Evolutionary conservation across 2,797 vertebrate genomes (phyloP), one percentile per base, ranked within the genome.

Genomic region (Miichthys miiuy): DNA sequence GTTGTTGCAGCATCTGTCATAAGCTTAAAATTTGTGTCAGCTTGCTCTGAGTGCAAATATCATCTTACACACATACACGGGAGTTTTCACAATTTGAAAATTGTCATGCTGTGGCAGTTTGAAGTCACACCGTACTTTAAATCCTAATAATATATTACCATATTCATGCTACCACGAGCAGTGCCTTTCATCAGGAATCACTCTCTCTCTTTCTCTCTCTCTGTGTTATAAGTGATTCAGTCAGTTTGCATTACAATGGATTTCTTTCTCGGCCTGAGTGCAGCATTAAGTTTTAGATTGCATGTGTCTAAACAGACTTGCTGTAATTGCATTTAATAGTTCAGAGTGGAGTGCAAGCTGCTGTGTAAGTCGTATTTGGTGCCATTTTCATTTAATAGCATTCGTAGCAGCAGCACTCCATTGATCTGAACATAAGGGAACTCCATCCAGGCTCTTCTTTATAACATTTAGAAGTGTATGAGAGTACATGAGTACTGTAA

Each of bases 371-470:
- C 6, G 4, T 74, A 55, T 57, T 72, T 46, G 13, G n/a, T 47
- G 17, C 56, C 65, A 23, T 77, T 84, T 77, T 47, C n/a, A 14
- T 85, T 77, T 71, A 68, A 79, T 14, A 60, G 55, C 56, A 34
- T 80, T 46, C 55, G 62, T 66, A 42, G 65, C 72, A 21, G 52
- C 11, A 58, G 52, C 54, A 21, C 62, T 54, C 68, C 48, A 81
- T 80, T 84, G 80, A 83, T 75, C 62, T 41, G 6, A 52, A 67
- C 69, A 30, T 21, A 14, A 71, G 23, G 23, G 70, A 79, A 68
- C 56, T 21, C 34, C 25, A 60, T 46, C 11, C 55, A 52, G 55
- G n/a, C 56, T 52, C 50, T 23, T 57, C n/a, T 60, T n/a, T 62
- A 18, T 50, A 14, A 30, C 21, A 0, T 48, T 12, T 50, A 27